Base-by-base conservation (phyloP, 2,113 vertebrate genomes). In the Pithys albifrons region DNA sequence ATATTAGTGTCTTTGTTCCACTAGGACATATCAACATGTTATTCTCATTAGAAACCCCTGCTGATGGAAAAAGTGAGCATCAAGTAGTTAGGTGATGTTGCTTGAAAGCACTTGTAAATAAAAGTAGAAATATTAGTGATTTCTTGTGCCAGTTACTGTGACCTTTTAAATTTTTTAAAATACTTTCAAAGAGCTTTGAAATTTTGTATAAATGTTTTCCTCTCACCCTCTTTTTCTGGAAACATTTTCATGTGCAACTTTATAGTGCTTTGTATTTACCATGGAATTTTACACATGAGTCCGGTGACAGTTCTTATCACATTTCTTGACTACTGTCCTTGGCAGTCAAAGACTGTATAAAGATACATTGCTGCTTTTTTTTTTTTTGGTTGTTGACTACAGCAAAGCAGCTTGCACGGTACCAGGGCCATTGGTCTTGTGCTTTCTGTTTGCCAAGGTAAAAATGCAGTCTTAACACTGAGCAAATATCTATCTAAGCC, bases 361-460 rank as follows among this genome's bases (percentile, higher is more conserved):
- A 70, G 61, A 48, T 65, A 37, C 10, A 3, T 51, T 55, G 19
- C 14, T 7, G 13, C 51, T 81, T n/a, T 17, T 31, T 52, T 31
- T 73, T 61, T 12, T 59, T 57, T 22, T 77, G 20, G 35, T 69
- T 84, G 33, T 79, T 83, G 82, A 77, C 59, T 55, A 7, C 37
- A 67, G 14, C 41, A 52, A 86, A 88, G 88, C 71, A 88, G 18
- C 45, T 90, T 95, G 39, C 69, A 48, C 14, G 64, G 18, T 77
- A 58, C 28, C 33, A 58, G 82, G 58, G 66, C 64, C 45, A 41
- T 74, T 77, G 69, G n/a, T 94, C 61, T 78, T 74, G 27, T 28
- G 48, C 61, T 95, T 33, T 96, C 79, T 94, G 48, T 75, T 89
- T 93, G 79, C 62, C 69, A 79, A 86, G 61, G 92, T 92, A 61